A percentile compares a stretch with the other conserved stretches of the same genome.
phyloP scores from a whole-genome alignment of 2,888 invertebrate genomes.

The Ormia ochracea region DNA sequence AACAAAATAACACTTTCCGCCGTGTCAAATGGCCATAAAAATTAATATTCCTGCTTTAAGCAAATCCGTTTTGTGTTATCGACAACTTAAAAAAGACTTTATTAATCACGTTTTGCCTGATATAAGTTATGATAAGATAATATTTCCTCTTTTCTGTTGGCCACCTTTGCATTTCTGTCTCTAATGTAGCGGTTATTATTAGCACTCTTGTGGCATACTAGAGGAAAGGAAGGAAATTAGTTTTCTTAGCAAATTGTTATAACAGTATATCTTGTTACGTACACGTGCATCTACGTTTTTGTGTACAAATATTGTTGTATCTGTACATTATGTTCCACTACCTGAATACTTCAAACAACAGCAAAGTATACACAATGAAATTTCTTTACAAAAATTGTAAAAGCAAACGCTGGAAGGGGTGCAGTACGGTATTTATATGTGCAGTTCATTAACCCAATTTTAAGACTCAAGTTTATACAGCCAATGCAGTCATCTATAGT shows the following conservation, averaged over 20 bases:
- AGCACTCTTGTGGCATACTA: slow-evolving; percentile 22
- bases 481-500: slow-evolving; percentile 7
- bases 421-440: slow-evolving; percentile 33
- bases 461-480: neutral
- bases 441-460: slow-evolving; percentile 51
- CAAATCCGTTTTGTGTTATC: too few relatives aligned
- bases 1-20: too few relatives aligned
- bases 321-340: slow-evolving; percentile 37
- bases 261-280: neutral
- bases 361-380: neutral
- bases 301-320: neutral
- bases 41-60: too few relatives aligned
- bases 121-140: neutral
- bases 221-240: slow-evolving; percentile 53
- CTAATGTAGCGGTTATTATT: slow-evolving; percentile 49
- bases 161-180: neutral
- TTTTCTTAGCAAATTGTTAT: slow-evolving; percentile 58
- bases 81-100: neutral
- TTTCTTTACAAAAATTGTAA: neutral
- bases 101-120: neutral
- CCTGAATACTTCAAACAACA: neutral
- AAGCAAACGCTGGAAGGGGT: neutral
- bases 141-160: neutral
- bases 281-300: neutral
- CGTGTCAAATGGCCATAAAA: too few relatives aligned